Conservation (phyloP, 2,888 invertebrate species). For the Metalampra italica region DNA sequence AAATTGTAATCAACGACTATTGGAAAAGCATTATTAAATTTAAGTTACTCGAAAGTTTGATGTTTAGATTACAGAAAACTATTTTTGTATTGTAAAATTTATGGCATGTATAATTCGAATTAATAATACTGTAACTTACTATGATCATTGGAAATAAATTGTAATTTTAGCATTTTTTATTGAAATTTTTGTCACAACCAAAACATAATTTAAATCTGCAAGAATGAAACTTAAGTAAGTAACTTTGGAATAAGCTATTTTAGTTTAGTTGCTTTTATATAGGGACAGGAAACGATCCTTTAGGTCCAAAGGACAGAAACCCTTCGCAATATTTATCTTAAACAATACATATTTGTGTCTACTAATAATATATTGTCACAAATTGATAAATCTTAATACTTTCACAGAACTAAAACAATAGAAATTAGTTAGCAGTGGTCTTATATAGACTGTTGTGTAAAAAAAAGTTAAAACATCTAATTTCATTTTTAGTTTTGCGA, state of each 20-base stretch:
- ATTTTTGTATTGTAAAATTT: slow-evolving; percentile 73
- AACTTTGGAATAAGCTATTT: slow-evolving; percentile 39
- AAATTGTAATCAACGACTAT: not conserved
- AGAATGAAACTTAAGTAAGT: slow-evolving; percentile 54
- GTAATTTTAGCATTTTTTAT: slow-evolving; percentile 56
- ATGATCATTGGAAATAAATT: slow-evolving; percentile 64
- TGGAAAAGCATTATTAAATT: not conserved
- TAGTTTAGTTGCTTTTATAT: slow-evolving; percentile 40
- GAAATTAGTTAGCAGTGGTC: too few species aligned
- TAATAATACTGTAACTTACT: slow-evolving; percentile 40
- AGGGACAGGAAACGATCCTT: slow-evolving; percentile 76
- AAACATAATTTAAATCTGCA: slow-evolving; percentile 19
- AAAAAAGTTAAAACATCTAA: too few species aligned
- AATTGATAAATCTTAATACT: too few species aligned
- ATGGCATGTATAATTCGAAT: slow-evolving; percentile 61
- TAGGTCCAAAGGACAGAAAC: slow-evolving; percentile 41
- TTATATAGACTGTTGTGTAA: too few species aligned
- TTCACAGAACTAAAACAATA: too few species aligned
- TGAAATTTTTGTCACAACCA: slow-evolving; percentile 31
- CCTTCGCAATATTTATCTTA: not conserved
- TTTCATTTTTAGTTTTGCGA: too few species aligned
- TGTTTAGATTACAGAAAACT: slow-evolving; percentile 26
- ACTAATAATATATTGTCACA: too few species aligned
- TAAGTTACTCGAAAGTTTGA: not conserved
- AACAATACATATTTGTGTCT: too few species aligned